Conservation (phyloP, 1,140 invertebrate genomes). For the Ooceraea biroi region DNA sequence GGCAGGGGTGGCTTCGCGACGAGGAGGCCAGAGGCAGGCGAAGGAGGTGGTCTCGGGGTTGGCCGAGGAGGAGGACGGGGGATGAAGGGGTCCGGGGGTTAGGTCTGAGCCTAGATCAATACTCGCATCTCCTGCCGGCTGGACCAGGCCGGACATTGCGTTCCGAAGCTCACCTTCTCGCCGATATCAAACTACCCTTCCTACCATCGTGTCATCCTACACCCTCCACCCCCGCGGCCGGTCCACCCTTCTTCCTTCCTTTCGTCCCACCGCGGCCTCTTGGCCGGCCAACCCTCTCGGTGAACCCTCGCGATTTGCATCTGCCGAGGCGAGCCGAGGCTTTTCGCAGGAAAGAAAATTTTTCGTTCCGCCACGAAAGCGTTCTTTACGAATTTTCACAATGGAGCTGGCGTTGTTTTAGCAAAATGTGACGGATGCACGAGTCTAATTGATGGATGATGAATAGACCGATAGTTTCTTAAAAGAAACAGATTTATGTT, state of each 20-base stretch:
- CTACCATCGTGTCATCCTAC: constrained; percentile 57
- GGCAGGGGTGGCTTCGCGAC: constrained; percentile 81
- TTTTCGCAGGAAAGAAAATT: constrained; percentile 57
- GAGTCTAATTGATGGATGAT: background rate
- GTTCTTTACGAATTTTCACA: background rate
- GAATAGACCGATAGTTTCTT: background rate
- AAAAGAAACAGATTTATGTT: background rate
- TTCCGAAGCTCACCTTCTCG: constrained; percentile 80
- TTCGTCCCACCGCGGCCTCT: constrained; percentile 66
- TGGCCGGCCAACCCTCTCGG: constrained; percentile 67
- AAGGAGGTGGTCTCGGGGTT: constrained; percentile 79
- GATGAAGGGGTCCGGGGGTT: constrained; percentile 60
- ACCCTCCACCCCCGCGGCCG: constrained; percentile 51
- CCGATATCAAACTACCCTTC: constrained; percentile 73
- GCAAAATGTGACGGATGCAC: background rate
- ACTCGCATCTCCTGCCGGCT: constrained; percentile 85
- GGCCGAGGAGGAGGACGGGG: constrained; percentile 78
- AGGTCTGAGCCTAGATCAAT: constrained; percentile 85
- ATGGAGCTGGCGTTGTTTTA: background rate
- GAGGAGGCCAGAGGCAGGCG: constrained; percentile 75
- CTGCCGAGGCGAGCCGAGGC: constrained; percentile 48
- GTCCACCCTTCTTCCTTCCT: constrained; percentile 67
- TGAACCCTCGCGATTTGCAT: constrained; percentile 66
- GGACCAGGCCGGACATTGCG: constrained; percentile 86
- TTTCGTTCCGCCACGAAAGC: constrained; percentile 15